Conservation (phyloP, 2,888 invertebrate species). For the Drosophila antonietae region DNA sequence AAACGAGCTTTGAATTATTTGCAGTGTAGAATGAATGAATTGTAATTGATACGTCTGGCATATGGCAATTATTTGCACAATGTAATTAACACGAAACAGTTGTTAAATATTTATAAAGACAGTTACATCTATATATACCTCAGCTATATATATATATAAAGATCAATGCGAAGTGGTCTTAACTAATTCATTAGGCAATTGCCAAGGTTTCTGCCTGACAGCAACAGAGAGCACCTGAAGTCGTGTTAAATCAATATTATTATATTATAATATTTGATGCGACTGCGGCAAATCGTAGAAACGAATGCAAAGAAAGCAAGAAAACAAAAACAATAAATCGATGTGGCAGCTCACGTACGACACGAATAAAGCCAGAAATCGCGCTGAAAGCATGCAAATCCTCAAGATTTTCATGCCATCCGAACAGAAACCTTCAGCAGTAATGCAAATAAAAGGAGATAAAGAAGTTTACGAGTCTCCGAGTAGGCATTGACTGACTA, state of each 20-base stretch:
- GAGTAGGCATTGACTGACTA: not conserved
- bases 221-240: not conserved
- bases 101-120: slow-evolving; percentile 7
- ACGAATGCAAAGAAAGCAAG: not conserved
- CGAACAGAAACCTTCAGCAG: slow-evolving; percentile 22
- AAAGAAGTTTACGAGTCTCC: not conserved
- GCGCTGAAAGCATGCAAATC: slow-evolving; percentile 72
- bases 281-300: not conserved
- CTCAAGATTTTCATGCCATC: slow-evolving; percentile 50
- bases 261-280: slow-evolving; percentile 38
- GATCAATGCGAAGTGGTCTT: not conserved
- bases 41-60: slow-evolving; percentile 13
- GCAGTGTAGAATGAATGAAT: not conserved
- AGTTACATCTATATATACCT: not conserved
- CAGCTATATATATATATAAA: not conserved
- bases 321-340: slow-evolving; percentile 46
- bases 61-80: slow-evolving; percentile 1
- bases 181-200: not conserved
- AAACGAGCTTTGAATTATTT: not conserved
- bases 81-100: slow-evolving; percentile 11
- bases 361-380: slow-evolving; percentile 61
- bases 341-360: slow-evolving; percentile 38
- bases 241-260: slow-evolving; percentile 37
- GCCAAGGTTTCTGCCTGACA: slow-evolving; percentile 24
- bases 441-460: not conserved